Base-by-base conservation (phyloP, 2,888 invertebrate species). In the Polydrusus cervinus region DNA sequence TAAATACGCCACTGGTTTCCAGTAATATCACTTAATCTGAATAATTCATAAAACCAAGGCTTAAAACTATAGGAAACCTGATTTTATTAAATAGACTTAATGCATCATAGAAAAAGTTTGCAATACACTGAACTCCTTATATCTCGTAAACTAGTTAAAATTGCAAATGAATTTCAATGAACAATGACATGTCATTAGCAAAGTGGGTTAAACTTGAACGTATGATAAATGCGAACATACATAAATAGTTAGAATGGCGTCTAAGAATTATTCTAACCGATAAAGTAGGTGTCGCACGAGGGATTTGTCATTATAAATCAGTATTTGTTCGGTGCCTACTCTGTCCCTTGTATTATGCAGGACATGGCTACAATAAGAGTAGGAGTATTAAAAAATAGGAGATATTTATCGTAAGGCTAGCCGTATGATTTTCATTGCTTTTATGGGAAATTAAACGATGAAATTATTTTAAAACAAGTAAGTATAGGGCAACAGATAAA, bases 121-220 rank as follows among this genome's bases (percentile, higher is more conserved):
- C 11, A 55, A 55, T 55, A n/a, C 55, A n/a, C 30, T 10, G 55
- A 55, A 55, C 30, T 30, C 55, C 30, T 55, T 30, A n/a, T 55
- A 55, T 55, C 55, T 55, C 55, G 55, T 30, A 30, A 68, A 45
- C 68, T 70, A 43, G 43, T 65, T 74, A 55, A 60, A 71, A 66
- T 74, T 74, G 70, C 74, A 74, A 74, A 74, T 74, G 70, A 60
- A 74, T 70, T 74, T 57, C 45, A 43, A 38, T 25, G 70, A 74
- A 74, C 74, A 74, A 74, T 74, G 74, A 74, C 74, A 71, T 18
- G 66, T 65, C 66, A 71, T 74, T 74, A 74, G 65, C 49, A 49
- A 74, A 74, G 74, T 74, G 74, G 74, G 74, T 74, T 74, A 74
- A 74, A 74, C 74, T 66, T 60, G 61, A 74, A 69, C 64, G 66